Evolutionary conservation across 2,888 invertebrate genomes (phyloP).

Genomic region (Pheosia tremula): DNA sequence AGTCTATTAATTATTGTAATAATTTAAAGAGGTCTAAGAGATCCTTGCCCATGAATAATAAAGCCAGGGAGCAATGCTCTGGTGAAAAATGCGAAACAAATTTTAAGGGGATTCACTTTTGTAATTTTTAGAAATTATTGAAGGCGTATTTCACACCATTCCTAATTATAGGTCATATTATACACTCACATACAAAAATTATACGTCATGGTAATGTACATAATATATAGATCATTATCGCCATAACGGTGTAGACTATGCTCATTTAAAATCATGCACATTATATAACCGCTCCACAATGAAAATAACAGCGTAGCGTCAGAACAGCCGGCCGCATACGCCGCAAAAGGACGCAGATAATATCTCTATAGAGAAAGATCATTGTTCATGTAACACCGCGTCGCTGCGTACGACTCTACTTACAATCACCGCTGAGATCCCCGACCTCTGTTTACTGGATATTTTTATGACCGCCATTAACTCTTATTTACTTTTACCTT

Average conservation of each 20-base stretch:
- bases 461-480: slow-evolving; percentile 1
- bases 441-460: not conserved
- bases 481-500: slow-evolving; percentile 2
- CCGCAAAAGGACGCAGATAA: slow-evolving; percentile 17
- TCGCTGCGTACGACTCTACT: not conserved
- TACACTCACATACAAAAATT: not conserved
- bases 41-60: too few species aligned
- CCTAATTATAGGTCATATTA: not conserved
- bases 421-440: not conserved
- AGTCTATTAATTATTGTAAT: too few species aligned
- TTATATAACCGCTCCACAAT: slow-evolving; percentile 4
- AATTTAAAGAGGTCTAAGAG: too few species aligned
- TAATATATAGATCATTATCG: not conserved
- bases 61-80: too few species aligned
- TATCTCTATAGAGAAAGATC: slow-evolving; percentile 16
- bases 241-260: not conserved
- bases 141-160: not conserved
- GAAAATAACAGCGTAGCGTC: slow-evolving; percentile 11
- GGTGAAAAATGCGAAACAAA: too few species aligned
- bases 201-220: not conserved
- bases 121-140: too few species aligned
- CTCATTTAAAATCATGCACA: slow-evolving; percentile 2
- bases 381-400: slow-evolving; percentile 11
- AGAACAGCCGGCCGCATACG: not conserved
- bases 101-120: too few species aligned